Evolutionary conservation across 2,888 invertebrate genomes (phyloP).

Genomic region (Uropetala carovei): DNA sequence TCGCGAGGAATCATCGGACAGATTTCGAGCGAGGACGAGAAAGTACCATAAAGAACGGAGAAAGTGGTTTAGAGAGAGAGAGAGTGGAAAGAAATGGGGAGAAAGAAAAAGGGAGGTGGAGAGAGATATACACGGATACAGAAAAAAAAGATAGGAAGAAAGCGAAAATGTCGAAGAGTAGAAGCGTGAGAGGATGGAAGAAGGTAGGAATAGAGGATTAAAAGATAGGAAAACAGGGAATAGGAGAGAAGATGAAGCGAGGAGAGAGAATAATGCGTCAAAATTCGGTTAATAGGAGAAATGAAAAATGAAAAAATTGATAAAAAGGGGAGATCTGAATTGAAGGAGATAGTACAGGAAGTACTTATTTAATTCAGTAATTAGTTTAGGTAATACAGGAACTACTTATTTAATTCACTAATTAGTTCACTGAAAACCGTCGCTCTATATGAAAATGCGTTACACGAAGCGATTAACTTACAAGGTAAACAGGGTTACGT

Average conservation of each 20-base stretch:
- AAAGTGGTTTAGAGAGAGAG: neutral
- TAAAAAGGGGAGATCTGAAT: neutral
- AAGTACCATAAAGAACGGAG: neutral
- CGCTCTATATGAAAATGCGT: no score
- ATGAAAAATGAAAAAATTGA: neutral
- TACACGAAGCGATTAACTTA: no score
- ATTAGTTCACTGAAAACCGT: no score
- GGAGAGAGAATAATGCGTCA: neutral
- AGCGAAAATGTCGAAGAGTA: neutral
- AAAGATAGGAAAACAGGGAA: neutral
- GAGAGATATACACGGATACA: neutral
- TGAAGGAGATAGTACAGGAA: neutral
- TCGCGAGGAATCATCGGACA: neutral
- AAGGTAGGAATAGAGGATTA: neutral
- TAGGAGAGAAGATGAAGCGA: neutral
- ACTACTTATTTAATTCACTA: neutral
- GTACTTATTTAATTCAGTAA: no score
- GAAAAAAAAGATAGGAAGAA: neutral
- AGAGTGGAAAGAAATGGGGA: neutral
- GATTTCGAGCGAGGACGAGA: neutral
- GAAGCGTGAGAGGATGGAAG: neutral
- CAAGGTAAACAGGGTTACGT: no score
- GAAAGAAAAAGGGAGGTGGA: neutral
- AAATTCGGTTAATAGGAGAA: neutral
- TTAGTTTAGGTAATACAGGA: neutral